Percentiles rank a stretch among this genome's conserved stretches.
Conservation (phyloP, 1,140 invertebrate species). For the Schlechtendalia chinensis region DNA sequence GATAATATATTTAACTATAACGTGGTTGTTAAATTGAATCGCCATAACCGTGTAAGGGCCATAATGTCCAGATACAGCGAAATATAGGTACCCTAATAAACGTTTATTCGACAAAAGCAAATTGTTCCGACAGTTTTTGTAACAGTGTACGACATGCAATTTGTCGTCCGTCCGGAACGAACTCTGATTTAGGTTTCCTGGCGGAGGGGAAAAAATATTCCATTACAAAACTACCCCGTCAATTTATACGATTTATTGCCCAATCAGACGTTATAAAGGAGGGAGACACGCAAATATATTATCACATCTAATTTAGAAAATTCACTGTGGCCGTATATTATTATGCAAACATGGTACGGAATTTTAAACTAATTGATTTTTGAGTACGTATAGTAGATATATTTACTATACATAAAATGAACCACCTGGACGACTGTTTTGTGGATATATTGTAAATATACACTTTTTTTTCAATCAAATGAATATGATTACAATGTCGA, state of each 20-base stretch:
- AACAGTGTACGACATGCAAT: constrained; percentile 34
- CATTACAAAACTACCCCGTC: constrained; percentile 1
- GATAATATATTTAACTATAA: no score
- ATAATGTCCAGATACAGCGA: constrained; percentile 20
- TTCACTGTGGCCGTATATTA: no score
- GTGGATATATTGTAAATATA: no score
- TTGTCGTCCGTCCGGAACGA: constrained; percentile 22
- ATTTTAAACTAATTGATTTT: no score
- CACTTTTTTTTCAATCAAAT: no score
- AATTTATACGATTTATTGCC: constrained; percentile 37
- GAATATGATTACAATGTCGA: no score
- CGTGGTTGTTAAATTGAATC: constrained; percentile 4
- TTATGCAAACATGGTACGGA: neutral
- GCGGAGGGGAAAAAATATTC: neutral
- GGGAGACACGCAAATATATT: neutral
- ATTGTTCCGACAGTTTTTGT: neutral
- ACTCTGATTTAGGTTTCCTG: neutral
- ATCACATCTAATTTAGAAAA: neutral
- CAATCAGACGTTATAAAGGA: constrained; percentile 23
- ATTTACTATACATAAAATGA: no score
- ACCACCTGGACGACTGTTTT: no score
- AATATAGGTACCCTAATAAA: constrained; percentile 22
- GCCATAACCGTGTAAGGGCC: neutral
- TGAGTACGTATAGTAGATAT: no score
- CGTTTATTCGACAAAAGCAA: constrained; percentile 7